These are phyloP conservation scores for Chaetogeoica ovagalla DNA, from an alignment of 2,888 invertebrate genomes.

Conservation along the genomic window DNA sequence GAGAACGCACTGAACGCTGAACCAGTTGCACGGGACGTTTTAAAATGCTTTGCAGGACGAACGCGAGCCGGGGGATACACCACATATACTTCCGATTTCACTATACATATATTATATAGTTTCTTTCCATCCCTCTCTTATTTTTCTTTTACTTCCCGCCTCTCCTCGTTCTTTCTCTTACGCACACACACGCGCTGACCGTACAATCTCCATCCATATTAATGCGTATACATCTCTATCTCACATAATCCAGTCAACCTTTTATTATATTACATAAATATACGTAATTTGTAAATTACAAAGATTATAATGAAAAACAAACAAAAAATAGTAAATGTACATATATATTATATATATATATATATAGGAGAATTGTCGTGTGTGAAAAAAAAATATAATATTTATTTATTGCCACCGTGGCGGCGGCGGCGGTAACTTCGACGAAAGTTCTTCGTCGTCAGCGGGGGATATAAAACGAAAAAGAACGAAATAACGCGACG, in stretches of 20 bases:
- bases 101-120: not conserved
- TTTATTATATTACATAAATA: too few species aligned
- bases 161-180: too few species aligned
- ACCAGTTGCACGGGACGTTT: slow-evolving; percentile 44
- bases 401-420: too few species aligned
- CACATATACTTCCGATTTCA: slow-evolving; percentile 48
- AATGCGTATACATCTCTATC: not conserved
- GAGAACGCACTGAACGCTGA: slow-evolving; percentile 42
- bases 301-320: too few species aligned
- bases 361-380: not conserved
- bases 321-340: too few species aligned
- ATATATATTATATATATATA: not conserved
- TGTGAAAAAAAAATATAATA: too few species aligned
- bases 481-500: too few species aligned
- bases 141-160: not conserved
- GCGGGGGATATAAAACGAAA: too few species aligned
- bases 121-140: slow-evolving; percentile 44
- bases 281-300: too few species aligned
- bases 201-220: not conserved
- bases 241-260: not conserved
- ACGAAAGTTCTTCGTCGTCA: too few species aligned
- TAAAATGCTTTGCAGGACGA: slow-evolving; percentile 40
- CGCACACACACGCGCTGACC: too few species aligned
- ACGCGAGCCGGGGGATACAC: slow-evolving; percentile 3
- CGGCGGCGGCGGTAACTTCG: too few species aligned